Evolutionary conservation across 1,140 invertebrate species (phyloP).

Genomic region (Araneus ventricosus): DNA sequence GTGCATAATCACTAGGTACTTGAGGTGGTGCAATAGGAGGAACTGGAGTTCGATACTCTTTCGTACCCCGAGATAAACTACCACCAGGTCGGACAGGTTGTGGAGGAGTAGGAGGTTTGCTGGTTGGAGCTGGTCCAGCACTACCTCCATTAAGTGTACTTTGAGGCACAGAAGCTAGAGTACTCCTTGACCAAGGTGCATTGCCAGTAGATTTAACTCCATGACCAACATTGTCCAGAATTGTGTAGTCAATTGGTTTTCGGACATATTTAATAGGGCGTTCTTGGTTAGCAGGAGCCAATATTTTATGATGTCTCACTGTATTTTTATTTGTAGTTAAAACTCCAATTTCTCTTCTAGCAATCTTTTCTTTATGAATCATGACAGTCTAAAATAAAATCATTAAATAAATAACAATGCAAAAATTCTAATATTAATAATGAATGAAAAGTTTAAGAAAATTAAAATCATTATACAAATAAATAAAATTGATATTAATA

Average conservation of each 20-base stretch:
- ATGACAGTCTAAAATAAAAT: slow-evolving; percentile 88
- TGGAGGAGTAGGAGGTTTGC: slow-evolving; percentile 96
- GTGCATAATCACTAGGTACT: slow-evolving; percentile 95
- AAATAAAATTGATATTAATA: neutral
- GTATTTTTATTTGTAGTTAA: slow-evolving; percentile 97
- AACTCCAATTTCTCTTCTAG: slow-evolving; percentile 96
- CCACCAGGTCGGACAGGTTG: slow-evolving; percentile 83
- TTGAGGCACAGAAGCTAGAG: slow-evolving; percentile 52
- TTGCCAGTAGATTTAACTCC: slow-evolving; percentile 73
- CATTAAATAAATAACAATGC: neutral
- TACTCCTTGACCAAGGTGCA: slow-evolving; percentile 73
- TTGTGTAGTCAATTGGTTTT: slow-evolving; percentile 96
- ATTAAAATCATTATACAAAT: neutral
- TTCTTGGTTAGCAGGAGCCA: slow-evolving; percentile 97
- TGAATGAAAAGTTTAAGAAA: no score
- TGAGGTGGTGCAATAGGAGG: slow-evolving; percentile 95
- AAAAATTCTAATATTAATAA: no score
- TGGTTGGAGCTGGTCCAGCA: slow-evolving; percentile 91
- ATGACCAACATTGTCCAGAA: slow-evolving; percentile 97
- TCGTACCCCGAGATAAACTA: slow-evolving; percentile 86
- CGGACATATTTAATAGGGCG: slow-evolving; percentile 98
- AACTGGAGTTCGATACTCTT: slow-evolving; percentile 92
- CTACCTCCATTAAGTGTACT: slow-evolving; percentile 70
- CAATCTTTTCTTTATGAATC: slow-evolving; percentile 99
- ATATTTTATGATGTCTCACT: slow-evolving; percentile 95